A percentile compares a stretch with the other conserved stretches of the same genome.
These are phyloP conservation scores for Harpalus rubripes DNA, from an alignment of 2,888 invertebrate genomes.

Conservation along the genomic window DNA sequence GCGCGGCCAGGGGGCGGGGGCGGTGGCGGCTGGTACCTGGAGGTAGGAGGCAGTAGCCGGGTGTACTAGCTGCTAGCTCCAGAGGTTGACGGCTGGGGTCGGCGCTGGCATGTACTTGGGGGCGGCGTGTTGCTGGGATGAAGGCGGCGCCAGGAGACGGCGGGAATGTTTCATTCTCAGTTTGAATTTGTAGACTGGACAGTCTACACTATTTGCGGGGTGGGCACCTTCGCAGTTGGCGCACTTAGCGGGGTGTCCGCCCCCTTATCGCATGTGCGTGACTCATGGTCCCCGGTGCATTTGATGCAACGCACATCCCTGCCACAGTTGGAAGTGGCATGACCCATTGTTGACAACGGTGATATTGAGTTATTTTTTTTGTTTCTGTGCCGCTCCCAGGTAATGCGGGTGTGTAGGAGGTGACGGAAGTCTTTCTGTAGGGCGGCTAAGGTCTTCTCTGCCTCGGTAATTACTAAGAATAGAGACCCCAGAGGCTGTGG, in stretches of 20 bases:
- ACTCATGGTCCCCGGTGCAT: not conserved
- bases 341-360: constrained; percentile 6
- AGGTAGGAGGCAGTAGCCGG: too few species aligned
- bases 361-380: constrained; percentile 13
- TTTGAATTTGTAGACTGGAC: not conserved
- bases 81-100: not conserved
- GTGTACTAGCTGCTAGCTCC: not conserved
- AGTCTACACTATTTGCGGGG: constrained; percentile 10
- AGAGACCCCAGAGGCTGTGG: not conserved
- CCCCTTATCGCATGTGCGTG: not conserved
- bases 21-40: not conserved
- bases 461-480: not conserved
- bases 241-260: constrained; percentile 1
- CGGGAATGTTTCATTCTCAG: not conserved
- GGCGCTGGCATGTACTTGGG: not conserved
- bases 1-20: not conserved
- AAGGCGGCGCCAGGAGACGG: not conserved
- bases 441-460: not conserved
- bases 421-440: not conserved
- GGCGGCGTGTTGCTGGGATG: not conserved
- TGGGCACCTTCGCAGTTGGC: constrained; percentile 3
- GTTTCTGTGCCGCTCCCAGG: not conserved
- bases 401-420: not conserved
- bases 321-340: constrained; percentile 11
- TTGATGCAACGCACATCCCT: not conserved